Evolutionary conservation across 2,888 invertebrate species (phyloP), one percentile per base, ranked within the genome.

Genomic region (Himalopsyche tibetana): DNA sequence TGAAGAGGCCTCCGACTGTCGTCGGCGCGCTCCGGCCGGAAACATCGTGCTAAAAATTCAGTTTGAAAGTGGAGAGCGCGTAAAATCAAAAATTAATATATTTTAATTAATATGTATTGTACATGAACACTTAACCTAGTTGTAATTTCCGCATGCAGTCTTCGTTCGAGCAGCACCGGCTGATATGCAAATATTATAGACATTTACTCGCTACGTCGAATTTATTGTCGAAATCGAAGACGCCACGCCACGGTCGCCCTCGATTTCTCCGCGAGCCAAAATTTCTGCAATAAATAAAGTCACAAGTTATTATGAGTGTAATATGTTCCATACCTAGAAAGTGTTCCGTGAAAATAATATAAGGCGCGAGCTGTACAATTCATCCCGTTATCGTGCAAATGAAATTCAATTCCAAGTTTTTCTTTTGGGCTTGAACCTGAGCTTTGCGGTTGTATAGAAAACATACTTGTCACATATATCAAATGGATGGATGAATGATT

Each of bases 1-100:
- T 38, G 74, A 74, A 74, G 74, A 74, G 74, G 74, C 74, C 28
- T 74, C 15, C 12, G 36, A 74, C 36, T 36, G 28, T 69, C 28
- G 28, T 69, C 36, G 28, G 69, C 69, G 9, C 69, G 69, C 28
- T 69, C 28, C 69, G 69, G 69, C 69, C 74, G 74, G 74, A 74
- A 28, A 38, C 74, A 38, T 74, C 74, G 74, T 74, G 74, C 1
- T 12, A 74, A 19, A 36, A 74, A 36, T 15, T 9, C 15, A 38
- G 38, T 74, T 74, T 15, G 38, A 74, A 74, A 74, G 74, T 74
- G 74, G 74, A 74, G 74, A 74, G 74, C 74, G 74, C 74, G 74
- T 74, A 38, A 74, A 74, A 74, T 28, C 38, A 74, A 74, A 74
- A 74, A 74, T 38, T 38, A 38, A 74, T 36, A 38, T 15, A 15